Base-by-base conservation (phyloP, 1,140 invertebrate genomes). In the Drosophila santomea region DNA sequence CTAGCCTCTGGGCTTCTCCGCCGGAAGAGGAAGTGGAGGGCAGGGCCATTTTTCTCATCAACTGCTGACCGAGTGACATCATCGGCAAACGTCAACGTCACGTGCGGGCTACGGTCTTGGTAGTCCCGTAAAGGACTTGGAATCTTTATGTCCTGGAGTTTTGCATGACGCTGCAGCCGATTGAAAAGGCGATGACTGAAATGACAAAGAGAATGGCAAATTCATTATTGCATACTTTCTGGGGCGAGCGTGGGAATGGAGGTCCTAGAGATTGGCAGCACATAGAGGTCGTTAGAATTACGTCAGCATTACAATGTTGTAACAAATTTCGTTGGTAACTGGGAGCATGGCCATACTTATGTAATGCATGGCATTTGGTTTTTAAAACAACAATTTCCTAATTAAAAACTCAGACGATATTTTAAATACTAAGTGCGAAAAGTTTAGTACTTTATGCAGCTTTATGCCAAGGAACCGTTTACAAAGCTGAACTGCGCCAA, bases 221-320 rank as follows among this genome's bases (percentile, higher is more conserved):
- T 77, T 86, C 89, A 88, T 88, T 77, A 78, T 80, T 68, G 77
- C 84, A 59, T 59, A 62, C 44, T 72, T 84, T 71, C 50, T 43
- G 25, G 69, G 48, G 74, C 62, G 48, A 28, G 47, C 44, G 50
- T 48, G 32, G 61, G 60, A 75, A 74, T 69, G 60, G 20, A 41
- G 51, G 44, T 20, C 50, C 41, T 6, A 44, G 71, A 77, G 78
- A 80, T 81, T 66, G 78, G 36, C 68, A 20, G 3, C 12, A 32
- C 28, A 32, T 8, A 32, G 8, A 32, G 28, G 28, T 32, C 28
- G 28, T 32, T 32, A 8, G 8, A 8, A 32, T 32, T 32, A 32
- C 32, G 6, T 15, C 15, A 43, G n/a, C 7, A 43, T 3, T 17
- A 10, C 41, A n/a, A 43, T 43, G 15, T 43, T 2, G 6, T 15